Evolutionary conservation across 2,797 vertebrate genomes (phyloP).

Genomic region (Scolopax rusticola): DNA sequence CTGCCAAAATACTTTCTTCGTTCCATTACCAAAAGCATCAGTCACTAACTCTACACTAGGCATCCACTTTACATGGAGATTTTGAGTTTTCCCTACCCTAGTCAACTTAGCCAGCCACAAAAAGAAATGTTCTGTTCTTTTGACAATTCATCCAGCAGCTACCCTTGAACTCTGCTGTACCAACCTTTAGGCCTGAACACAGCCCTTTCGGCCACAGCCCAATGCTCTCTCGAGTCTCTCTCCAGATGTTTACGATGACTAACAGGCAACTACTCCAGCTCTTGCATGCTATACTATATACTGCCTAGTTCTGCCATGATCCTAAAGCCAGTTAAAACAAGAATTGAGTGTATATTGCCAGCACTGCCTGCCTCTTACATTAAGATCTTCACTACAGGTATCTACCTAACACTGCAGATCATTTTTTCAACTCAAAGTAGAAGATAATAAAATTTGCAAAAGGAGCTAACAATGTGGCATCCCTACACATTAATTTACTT

Average conservation of each 20-base stretch:
- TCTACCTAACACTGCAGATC: neutral
- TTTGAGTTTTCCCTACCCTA: neutral
- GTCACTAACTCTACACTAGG: neutral
- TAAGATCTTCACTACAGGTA: neutral
- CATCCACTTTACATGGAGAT: neutral
- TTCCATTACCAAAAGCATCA: neutral
- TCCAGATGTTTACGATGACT: neutral
- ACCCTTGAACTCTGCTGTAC: neutral
- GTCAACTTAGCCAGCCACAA: neutral
- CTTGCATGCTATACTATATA: neutral
- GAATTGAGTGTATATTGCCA: fast-evolving
- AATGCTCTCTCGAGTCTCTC: neutral
- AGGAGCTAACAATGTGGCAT: neutral
- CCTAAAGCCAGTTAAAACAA: neutral
- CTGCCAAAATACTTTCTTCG: neutral
- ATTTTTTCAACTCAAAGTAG: neutral
- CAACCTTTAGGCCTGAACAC: neutral
- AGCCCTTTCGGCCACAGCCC: neutral
- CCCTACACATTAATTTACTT: neutral
- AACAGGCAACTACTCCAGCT: neutral
- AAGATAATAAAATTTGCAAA: neutral
- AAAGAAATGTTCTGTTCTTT: neutral
- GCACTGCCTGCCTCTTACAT: neutral
- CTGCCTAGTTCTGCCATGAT: neutral
- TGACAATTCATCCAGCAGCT: neutral